Evolutionary conservation across 1,140 invertebrate genomes (phyloP), one percentile per base, ranked within the genome.

Genomic region (Zaprionus africanus): DNA sequence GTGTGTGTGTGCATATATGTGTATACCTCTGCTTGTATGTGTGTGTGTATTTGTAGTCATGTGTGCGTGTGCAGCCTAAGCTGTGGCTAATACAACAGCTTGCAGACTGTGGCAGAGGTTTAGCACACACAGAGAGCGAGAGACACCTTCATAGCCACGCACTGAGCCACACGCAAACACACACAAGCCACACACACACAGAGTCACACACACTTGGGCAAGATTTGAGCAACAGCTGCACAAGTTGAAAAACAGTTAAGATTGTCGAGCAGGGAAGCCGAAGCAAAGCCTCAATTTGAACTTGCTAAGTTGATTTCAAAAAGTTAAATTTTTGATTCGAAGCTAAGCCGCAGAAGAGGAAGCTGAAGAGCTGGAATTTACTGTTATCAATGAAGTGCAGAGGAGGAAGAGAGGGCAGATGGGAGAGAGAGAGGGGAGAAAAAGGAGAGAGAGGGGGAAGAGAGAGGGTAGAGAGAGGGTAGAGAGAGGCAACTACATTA

Each of bases 21-120:
- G 31, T 17, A n/a, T 31, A 15, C 1, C 36, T 56, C 15, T 46
- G 17, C 22, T 26, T 41, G 41, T 56, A 28, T 34, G 26, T 13
- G 26, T 46, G 41, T 12, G 41, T 49, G 43, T 41, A 53, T 12
- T 38, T 7, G 31, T 38, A 13, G 12, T 12, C 43, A 34, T 43
- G 28, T 56, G 36, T 43, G 19, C 1, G n/a, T 43, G 36, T 5
- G n/a, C 15, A 66, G 61, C 58, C 66, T 59, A 60, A 70, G 73
- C 73, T 70, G 51, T 70, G 72, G 54, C 59, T 49, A 69, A 63
- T 53, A 70, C 66, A 70, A 51, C n/a, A 38, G 22, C 53, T 26
- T 12, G 62, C 62, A 19, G 34, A 13, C 41, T 49, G 15, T 63
- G 59, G 66, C 72, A 49, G 13, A 53, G 51, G 49, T 63, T 62